Base-by-base conservation (phyloP, 2,888 invertebrate species). In the Bugula neritina region DNA sequence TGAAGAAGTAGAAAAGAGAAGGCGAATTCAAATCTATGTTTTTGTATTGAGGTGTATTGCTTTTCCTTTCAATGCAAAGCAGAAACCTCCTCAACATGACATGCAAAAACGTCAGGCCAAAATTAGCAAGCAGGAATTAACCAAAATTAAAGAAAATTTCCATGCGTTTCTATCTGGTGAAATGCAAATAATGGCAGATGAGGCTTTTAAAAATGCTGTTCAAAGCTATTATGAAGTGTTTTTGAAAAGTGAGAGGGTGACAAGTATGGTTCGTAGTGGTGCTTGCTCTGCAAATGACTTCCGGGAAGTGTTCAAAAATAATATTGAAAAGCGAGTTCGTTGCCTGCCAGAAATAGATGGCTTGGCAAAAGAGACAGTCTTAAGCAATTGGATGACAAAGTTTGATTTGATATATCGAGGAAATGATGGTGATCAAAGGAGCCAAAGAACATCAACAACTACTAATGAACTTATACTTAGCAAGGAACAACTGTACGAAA, bases 321-420 rank as follows among this genome's bases (percentile, higher is more conserved):
- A 98, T 86, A 95, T 99, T 82, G 98, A 99, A 86, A 98, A 98
- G 87, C 89, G 98, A 85, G 95, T 97, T 23, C 80, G 94, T 86
- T 95, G 94, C 82, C 88, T 99, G 82, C 99, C 99, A 76, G 98
- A 99, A 89, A 98, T 99, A 83, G 98, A 99, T 86, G 99, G 99
- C 76, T 87, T 99, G 79, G 97, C 95, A 87, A 99, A 99, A 87
- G 98, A 98, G 86, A 98, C 97, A 63, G 98, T 99, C 57, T 88
- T 98, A 77, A 95, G 95, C 75, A 97, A 97, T 63, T 99, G 99
- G 99, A 91, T 99, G 90, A 94, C 96, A 72, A 99, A 84, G 75
- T 98, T 97, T 85, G 99, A 99, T 87, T 94, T 96, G 85, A 98
- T 99, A 82, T 91, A 96, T 75, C 82, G 87, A 71, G 87, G 87